A percentile compares a stretch with the other conserved stretches of the same genome.
phyloP scores from a whole-genome alignment of 2,113 vertebrate genomes.

The Sylvilagus bachmani region DNA sequence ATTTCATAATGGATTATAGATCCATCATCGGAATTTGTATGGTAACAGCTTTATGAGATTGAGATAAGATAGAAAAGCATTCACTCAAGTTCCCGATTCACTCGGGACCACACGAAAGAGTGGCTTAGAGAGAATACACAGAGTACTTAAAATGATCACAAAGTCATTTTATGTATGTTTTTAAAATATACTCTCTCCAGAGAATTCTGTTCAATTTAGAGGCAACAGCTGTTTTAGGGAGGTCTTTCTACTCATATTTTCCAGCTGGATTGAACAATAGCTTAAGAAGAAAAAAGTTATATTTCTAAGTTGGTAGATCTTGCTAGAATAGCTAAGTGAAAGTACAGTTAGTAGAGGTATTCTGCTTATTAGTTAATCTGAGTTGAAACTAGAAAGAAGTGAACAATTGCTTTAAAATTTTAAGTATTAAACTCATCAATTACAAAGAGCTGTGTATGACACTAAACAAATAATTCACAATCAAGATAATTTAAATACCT shows the following conservation, averaged over 20 bases:
- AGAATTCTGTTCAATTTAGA: conserved; percentile 46
- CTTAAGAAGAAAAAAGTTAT: conserved; percentile 31
- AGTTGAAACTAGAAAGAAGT: background rate
- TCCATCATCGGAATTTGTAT: conserved; percentile 67
- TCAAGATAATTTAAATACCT: conserved; percentile 6
- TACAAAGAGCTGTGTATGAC: background rate
- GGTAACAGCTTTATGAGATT: conserved; percentile 31
- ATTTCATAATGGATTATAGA: conserved; percentile 60
- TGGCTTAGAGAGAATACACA: conserved; percentile 1
- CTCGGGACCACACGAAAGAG: background rate
- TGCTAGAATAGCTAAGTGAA: conserved; percentile 18
- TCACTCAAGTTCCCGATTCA: background rate
- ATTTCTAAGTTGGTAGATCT: conserved; percentile 10
- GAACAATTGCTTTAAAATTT: conserved; percentile 28
- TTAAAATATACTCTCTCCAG: conserved; percentile 42
- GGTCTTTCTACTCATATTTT: conserved; percentile 38
- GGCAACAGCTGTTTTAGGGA: conserved; percentile 52
- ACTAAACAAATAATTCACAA: background rate
- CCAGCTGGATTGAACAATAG: conserved; percentile 45
- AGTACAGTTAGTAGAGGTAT: background rate
- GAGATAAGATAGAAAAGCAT: background rate
- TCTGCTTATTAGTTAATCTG: conserved; percentile 4
- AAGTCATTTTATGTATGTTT: conserved; percentile 62
- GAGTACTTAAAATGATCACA: conserved; percentile 32
- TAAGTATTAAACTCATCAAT: background rate